These are phyloP conservation scores for Netelia fuscicornis DNA, from an alignment of 2,888 invertebrate species.

Conservation along the genomic window DNA sequence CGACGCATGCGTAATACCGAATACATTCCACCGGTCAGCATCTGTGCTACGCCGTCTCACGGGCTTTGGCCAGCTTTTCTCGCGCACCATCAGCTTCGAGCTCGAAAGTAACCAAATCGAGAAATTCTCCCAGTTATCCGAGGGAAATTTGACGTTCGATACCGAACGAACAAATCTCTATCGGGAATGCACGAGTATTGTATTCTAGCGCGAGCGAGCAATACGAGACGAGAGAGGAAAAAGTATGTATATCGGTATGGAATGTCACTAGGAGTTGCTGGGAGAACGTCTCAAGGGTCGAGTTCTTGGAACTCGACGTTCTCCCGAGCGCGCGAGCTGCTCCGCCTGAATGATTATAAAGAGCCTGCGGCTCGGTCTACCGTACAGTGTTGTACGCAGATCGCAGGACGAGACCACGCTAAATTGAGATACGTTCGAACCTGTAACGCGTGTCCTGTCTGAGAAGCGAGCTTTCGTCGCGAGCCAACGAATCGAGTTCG, in stretches of 20 bases:
- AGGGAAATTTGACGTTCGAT: slow-evolving; percentile 9
- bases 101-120: not conserved
- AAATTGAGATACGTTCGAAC: not conserved
- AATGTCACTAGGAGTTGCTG: slow-evolving; percentile 80
- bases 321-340: slow-evolving; percentile 85
- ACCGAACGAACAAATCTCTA: not conserved
- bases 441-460: slow-evolving; percentile 39
- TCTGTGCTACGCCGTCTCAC: slow-evolving; percentile 58
- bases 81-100: slow-evolving; percentile 18
- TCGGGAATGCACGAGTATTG: not conserved
- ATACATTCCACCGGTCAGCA: slow-evolving; percentile 86
- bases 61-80: slow-evolving; percentile 54
- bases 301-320: slow-evolving; percentile 85
- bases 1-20: slow-evolving; percentile 87
- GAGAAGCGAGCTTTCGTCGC: too few species aligned
- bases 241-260: slow-evolving; percentile 78
- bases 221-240: slow-evolving; percentile 77
- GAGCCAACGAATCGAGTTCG: slow-evolving; percentile 1
- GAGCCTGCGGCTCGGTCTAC: slow-evolving; percentile 71
- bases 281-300: slow-evolving; percentile 82
- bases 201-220: slow-evolving; percentile 74
- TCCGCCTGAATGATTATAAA: slow-evolving; percentile 83
- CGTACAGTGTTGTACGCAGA: slow-evolving; percentile 39
- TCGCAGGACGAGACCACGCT: slow-evolving; percentile 41
- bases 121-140: not conserved